These are phyloP conservation scores for Mactra quadrangularis DNA, from an alignment of 1,140 invertebrate genomes.

Conservation along the genomic window DNA sequence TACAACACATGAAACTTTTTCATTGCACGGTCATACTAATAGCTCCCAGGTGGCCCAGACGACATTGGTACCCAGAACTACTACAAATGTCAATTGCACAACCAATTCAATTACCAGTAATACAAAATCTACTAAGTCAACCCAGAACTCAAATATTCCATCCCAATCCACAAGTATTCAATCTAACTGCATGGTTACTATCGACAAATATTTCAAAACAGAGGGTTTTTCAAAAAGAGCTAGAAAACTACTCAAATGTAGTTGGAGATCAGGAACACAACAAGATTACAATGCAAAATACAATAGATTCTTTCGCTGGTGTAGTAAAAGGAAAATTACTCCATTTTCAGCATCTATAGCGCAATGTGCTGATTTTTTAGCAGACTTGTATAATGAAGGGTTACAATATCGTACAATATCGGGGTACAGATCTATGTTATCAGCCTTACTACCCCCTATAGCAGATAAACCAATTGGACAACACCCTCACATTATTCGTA, in stretches of 20 bases:
- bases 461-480: slow-evolving; percentile 45
- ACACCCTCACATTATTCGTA: slow-evolving; percentile 52
- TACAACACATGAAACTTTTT: slow-evolving; percentile 49
- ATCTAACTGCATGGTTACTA: slow-evolving; percentile 60
- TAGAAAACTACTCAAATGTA: slow-evolving; percentile 49
- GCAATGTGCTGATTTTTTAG: slow-evolving; percentile 37
- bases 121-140: slow-evolving; percentile 32
- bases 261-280: slow-evolving; percentile 49
- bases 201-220: slow-evolving; percentile 47
- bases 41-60: slow-evolving; percentile 55
- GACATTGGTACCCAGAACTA: slow-evolving; percentile 47
- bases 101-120: slow-evolving; percentile 19
- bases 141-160: slow-evolving; percentile 21
- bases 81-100: slow-evolving; percentile 23
- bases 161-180: slow-evolving; percentile 18
- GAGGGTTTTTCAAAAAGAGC: slow-evolving; percentile 44
- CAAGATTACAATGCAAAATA: slow-evolving; percentile 46
- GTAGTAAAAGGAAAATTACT: slow-evolving; percentile 53
- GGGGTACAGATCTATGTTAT: slow-evolving; percentile 61
- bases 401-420: slow-evolving; percentile 48
- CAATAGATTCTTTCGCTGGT: slow-evolving; percentile 49
- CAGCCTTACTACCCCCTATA: slow-evolving; percentile 40
- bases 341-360: slow-evolving; percentile 39
- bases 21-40: slow-evolving; percentile 63
- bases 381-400: slow-evolving; percentile 20